Evolutionary conservation across 1,140 invertebrate genomes (phyloP), one percentile per base, ranked within the genome.

Genomic region (Drosophila serrata): DNA sequence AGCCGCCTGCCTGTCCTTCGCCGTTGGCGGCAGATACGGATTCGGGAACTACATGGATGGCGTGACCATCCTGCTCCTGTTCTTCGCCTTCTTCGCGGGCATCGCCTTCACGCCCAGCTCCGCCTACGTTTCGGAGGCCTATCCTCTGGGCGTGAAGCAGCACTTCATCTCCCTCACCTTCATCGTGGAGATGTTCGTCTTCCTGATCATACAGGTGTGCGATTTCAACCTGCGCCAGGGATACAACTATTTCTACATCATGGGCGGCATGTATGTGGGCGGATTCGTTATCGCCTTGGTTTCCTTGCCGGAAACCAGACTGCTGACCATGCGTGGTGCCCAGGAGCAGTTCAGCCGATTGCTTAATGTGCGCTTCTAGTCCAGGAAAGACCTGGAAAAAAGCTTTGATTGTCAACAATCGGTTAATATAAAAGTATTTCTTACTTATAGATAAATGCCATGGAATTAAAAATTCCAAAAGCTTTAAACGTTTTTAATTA

Each of bases 241-340:
- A 11, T 53, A 42, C 13, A 49, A 42, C n/a, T 87, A 49, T 56
- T 92, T 92, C 31, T 63, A 67, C 15, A 11, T 68, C 8, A 4
- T 90, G 37, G 90, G 73, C 5, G 56, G 7, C 22, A 17, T 92
- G 12, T 88, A 53, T 6, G 0, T 88, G 2, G n/a, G 65, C 1
- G 87, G 67, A 4, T 79, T 59, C 4, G 0, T 86, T 0, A 5
- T 74, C 4, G 79, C 62, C 4, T 49, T 80, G 13, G 31, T 63
- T 13, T 55, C 49, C n/a, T 29, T 92, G 27, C 91, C 91, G 15
- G 91, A 92, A 68, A 92, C 91, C 3, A 75, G 45, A 22, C 1
- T 37, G 27, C 39, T 57, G 24, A 81, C 91, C 4, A 40, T 92
- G 12, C 82, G 79, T 0, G 81, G 91, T 15, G 51, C 84, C 22